A percentile compares a stretch with the other conserved stretches of the same genome.
Conservation (phyloP, 2,797 vertebrate species). For the Peromyscus attwateri region DNA sequence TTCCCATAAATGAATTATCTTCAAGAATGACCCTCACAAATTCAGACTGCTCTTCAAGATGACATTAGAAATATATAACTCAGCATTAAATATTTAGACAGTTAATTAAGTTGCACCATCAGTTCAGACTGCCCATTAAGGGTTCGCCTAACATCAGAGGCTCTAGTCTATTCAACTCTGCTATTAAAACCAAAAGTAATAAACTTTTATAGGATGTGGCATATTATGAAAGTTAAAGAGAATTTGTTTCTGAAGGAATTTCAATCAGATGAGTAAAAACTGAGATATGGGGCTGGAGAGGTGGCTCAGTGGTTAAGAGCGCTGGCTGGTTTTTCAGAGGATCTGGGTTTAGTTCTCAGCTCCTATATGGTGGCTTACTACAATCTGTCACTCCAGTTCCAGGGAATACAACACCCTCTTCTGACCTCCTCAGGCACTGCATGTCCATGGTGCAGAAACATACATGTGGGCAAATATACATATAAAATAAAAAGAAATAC, state of each 20-base stretch:
- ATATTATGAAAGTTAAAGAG: slow-evolving; percentile 83
- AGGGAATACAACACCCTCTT: background rate
- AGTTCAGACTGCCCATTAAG: slow-evolving; percentile 81
- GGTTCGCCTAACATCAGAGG: slow-evolving; percentile 82
- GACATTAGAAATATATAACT: slow-evolving; percentile 60
- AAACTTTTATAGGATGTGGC: slow-evolving; percentile 84
- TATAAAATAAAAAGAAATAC: background rate
- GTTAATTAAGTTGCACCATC: slow-evolving; percentile 78
- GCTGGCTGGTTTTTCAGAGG: background rate
- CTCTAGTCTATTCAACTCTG: slow-evolving; percentile 76
- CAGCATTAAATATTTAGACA: slow-evolving; percentile 80
- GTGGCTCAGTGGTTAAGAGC: background rate
- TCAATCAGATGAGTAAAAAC: slow-evolving; percentile 61
- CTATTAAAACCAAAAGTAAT: slow-evolving; percentile 81
- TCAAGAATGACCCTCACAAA: slow-evolving; percentile 31
- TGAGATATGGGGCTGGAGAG: background rate
- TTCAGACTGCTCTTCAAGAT: slow-evolving; percentile 14
- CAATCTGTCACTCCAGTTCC: background rate
- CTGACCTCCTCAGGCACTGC: background rate
- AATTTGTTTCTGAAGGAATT: slow-evolving; percentile 78
- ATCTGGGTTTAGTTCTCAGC: background rate
- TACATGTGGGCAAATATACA: background rate
- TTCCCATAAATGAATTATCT: background rate
- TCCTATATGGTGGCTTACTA: background rate
- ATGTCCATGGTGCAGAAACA: background rate